These are phyloP conservation scores for Amphiduros pacificus DNA, from an alignment of 2,888 invertebrate species.

Conservation along the genomic window DNA sequence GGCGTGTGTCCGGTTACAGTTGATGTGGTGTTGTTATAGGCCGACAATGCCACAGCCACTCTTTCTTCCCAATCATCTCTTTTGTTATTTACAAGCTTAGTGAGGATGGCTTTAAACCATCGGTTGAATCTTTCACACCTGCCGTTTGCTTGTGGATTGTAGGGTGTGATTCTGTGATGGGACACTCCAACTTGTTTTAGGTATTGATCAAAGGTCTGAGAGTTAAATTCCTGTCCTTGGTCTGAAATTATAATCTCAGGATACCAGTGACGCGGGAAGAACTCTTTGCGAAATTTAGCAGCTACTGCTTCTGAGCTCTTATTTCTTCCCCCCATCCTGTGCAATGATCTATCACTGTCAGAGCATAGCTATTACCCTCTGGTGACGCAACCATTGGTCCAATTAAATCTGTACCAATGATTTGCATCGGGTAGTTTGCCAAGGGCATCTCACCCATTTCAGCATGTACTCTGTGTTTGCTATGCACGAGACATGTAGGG, in stretches of 20 bases:
- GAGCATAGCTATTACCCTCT: background rate
- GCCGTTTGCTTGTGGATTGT: background rate
- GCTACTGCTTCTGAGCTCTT: background rate
- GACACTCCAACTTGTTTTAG: background rate
- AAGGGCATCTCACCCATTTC: background rate
- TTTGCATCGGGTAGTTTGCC: background rate
- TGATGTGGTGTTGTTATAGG: background rate
- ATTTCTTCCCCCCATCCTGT: slow-evolving; percentile 1
- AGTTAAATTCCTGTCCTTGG: background rate
- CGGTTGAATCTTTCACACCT: background rate
- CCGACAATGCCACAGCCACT: background rate
- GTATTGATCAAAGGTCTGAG: background rate
- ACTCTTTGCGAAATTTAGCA: background rate
- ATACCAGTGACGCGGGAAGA: background rate
- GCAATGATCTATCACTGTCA: background rate
- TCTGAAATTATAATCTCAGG: background rate
- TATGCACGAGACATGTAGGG: background rate
- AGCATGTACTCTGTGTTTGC: background rate
- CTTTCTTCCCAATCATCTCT: background rate
- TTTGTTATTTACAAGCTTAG: background rate
- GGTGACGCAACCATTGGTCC: background rate
- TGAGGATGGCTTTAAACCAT: background rate
- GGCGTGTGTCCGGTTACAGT: background rate
- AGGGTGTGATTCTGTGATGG: background rate
- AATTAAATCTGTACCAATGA: background rate